A percentile compares a stretch with the other conserved stretches of the same genome.
phyloP scores from a whole-genome alignment of 2,797 vertebrate species.

The Hoplostethus mediterraneus region DNA sequence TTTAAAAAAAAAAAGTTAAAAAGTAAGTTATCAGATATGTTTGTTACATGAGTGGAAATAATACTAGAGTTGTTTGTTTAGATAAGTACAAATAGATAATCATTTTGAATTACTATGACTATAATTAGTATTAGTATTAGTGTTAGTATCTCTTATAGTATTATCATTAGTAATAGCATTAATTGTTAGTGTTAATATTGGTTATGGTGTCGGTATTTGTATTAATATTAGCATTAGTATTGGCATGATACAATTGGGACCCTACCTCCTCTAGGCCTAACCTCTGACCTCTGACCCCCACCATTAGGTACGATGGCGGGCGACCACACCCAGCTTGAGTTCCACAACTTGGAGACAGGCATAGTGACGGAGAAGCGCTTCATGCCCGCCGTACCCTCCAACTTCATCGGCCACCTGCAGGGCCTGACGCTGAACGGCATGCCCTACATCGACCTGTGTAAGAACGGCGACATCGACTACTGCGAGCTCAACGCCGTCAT shows the following conservation, averaged over 20 bases:
- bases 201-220: too few relatives aligned
- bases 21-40: too few relatives aligned
- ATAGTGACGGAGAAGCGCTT: constrained; percentile 98
- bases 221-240: constrained; percentile 17
- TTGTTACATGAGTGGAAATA: too few relatives aligned
- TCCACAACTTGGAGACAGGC: constrained; percentile 99
- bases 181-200: too few relatives aligned
- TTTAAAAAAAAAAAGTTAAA: too few relatives aligned
- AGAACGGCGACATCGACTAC: constrained; percentile 99
- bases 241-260: constrained; percentile 37
- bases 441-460: constrained; percentile 99
- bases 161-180: too few relatives aligned
- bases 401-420: constrained; percentile 99
- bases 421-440: constrained; percentile 98
- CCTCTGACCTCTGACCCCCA: constrained; percentile 65
- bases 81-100: constrained; percentile 8
- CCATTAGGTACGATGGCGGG: constrained; percentile 97
- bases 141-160: too few relatives aligned
- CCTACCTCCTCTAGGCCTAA: constrained; percentile 47
- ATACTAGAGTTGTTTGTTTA: too few relatives aligned
- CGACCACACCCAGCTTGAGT: constrained; percentile 97
- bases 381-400: constrained; percentile 96
- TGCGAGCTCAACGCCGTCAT: constrained; percentile 99
- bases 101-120: constrained; percentile 2
- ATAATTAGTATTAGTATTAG: too few relatives aligned